Percentiles rank a stretch among this genome's conserved stretches.
These are phyloP conservation scores for Chloropsis cyanopogon DNA, from an alignment of 2,113 vertebrate species.

Conservation along the genomic window DNA sequence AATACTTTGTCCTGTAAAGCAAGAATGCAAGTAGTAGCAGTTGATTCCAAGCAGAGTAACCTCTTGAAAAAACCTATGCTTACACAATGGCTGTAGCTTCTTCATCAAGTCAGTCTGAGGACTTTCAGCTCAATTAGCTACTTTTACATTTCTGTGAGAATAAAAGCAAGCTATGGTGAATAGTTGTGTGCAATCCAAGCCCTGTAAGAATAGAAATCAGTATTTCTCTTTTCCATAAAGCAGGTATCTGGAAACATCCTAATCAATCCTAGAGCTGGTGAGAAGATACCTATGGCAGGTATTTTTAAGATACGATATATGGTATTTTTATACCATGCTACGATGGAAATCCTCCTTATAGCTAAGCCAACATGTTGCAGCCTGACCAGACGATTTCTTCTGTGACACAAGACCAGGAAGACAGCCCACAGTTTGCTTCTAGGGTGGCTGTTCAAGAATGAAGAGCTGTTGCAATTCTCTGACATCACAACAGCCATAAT, in stretches of 20 bases:
- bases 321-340: too few relatives aligned
- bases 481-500: not conserved
- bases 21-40: not conserved
- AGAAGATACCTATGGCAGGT: not conserved
- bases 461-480: not conserved
- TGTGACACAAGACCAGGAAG: not conserved
- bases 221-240: not conserved
- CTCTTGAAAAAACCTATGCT: not conserved
- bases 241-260: not conserved
- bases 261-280: not conserved
- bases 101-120: not conserved
- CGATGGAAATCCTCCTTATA: not conserved
- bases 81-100: not conserved
- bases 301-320: too few relatives aligned
- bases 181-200: not conserved
- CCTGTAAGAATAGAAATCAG: not conserved
- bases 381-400: not conserved
- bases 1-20: not conserved
- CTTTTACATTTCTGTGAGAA: not conserved
- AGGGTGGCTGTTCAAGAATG: not conserved
- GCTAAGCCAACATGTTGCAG: not conserved
- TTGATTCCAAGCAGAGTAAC: not conserved
- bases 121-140: not conserved
- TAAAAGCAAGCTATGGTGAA: not conserved
- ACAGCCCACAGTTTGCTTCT: rapidly evolving